Evolutionary conservation across 2,888 invertebrate genomes (phyloP).

Genomic region (Ecliptopera silaceata): DNA sequence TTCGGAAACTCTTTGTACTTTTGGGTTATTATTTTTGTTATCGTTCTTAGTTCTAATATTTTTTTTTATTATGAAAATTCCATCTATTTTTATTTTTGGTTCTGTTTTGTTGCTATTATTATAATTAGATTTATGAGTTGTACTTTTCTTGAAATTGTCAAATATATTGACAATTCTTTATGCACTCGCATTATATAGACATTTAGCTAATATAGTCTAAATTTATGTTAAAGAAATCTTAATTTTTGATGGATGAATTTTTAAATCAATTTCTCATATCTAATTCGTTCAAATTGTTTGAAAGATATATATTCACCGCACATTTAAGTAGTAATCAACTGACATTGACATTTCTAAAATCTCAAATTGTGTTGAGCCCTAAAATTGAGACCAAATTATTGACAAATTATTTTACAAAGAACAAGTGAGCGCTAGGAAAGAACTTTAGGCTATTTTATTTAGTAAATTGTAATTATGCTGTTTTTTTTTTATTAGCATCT

Average conservation of each 20-base stretch:
- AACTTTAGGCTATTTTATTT: slow-evolving; percentile 62
- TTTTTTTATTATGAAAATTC: no score
- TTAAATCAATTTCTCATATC: slow-evolving; percentile 12
- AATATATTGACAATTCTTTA: slow-evolving; percentile 23
- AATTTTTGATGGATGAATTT: slow-evolving; percentile 23
- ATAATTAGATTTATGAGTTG: slow-evolving; percentile 46
- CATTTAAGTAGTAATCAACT: slow-evolving; percentile 23
- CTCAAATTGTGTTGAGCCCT: slow-evolving; percentile 46
- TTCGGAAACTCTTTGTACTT: slow-evolving; percentile 66
- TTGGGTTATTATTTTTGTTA: slow-evolving; percentile 63
- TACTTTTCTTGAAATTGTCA: slow-evolving; percentile 43
- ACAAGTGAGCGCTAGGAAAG: slow-evolving; percentile 57
- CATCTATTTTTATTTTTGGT: slow-evolving; percentile 50
- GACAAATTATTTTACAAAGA: slow-evolving; percentile 53
- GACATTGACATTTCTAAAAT: slow-evolving; percentile 29
- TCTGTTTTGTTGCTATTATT: slow-evolving; percentile 70
- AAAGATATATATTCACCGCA: slow-evolving; percentile 30
- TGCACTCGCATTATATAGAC: slow-evolving; percentile 38
- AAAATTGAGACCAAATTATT: slow-evolving; percentile 76
- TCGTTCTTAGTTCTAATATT: slow-evolving; percentile 68
- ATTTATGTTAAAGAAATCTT: slow-evolving; percentile 31
- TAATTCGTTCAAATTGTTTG: slow-evolving; percentile 27
- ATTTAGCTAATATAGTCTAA: slow-evolving; percentile 36
- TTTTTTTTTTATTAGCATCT: slow-evolving; percentile 71
- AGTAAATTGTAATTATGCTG: slow-evolving; percentile 78